A percentile compares a stretch with the other conserved stretches of the same genome.
Evolutionary conservation across 2,113 vertebrate genomes (phyloP).

Genomic region (Chamaetylas fuelleborni): DNA sequence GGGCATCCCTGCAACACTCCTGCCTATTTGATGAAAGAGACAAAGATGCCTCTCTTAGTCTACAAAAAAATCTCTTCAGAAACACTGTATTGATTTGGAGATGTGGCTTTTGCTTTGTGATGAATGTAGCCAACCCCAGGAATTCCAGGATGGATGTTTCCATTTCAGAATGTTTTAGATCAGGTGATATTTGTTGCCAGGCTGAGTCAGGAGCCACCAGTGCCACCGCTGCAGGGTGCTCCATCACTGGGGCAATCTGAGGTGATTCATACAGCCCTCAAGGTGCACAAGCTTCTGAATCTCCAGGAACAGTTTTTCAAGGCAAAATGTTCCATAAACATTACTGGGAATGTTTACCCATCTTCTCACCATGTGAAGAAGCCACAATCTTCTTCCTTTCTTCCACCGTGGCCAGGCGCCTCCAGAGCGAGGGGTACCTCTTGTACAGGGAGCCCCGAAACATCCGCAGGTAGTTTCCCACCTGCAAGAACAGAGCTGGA

Average conservation of each 20-base stretch:
- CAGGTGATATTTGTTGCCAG: not conserved
- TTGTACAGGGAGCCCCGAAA: constrained; percentile 98
- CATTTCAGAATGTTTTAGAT: not conserved
- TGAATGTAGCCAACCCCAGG: not conserved
- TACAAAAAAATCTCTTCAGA: not conserved
- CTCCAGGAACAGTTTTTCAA: not conserved
- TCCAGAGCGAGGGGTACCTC: constrained; percentile 94
- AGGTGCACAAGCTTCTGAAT: not conserved
- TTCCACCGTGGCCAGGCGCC: constrained; percentile 94
- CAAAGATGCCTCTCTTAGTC: not conserved
- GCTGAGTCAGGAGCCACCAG: not conserved
- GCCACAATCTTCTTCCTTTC: constrained; percentile 99
- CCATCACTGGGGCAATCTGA: not conserved
- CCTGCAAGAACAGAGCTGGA: constrained; percentile 72
- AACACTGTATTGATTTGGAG: not conserved
- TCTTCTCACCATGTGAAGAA: constrained; percentile 90
- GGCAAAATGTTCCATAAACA: not conserved
- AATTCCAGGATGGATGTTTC: not conserved
- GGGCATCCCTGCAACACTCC: not conserved
- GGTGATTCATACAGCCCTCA: not conserved
- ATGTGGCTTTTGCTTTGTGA: not conserved
- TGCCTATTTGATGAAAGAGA: not conserved
- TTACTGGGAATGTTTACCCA: not conserved
- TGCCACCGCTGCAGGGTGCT: not conserved
- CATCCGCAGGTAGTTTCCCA: constrained; percentile 98